Evolutionary conservation across 2,797 vertebrate species (phyloP).

Genomic region (Austrolebias charrua): DNA sequence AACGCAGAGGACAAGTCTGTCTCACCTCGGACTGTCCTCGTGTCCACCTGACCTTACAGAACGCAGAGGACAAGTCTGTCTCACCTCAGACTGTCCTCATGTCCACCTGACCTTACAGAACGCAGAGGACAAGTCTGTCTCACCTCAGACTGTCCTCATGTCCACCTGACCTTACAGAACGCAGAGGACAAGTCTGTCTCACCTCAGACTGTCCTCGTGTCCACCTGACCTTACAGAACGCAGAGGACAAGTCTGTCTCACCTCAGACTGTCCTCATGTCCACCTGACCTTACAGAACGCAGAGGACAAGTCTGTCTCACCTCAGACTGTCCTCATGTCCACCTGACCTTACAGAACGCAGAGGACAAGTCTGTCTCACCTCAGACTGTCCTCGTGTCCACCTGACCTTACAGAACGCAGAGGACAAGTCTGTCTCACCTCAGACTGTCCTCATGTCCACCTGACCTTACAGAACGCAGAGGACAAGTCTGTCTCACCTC

Average conservation of each 20-base stretch:
- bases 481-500: constrained; percentile 77
- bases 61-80: neutral
- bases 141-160: constrained; percentile 87
- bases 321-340: constrained; percentile 83
- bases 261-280: constrained; percentile 85
- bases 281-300: too few relatives aligned
- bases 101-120: too few relatives aligned
- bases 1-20: neutral
- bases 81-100: constrained; percentile 87
- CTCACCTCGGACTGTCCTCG: constrained; percentile 87
- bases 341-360: too few relatives aligned
- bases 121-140: neutral
- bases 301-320: constrained; percentile 58
- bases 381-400: constrained; percentile 80
- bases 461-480: neutral
- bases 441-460: constrained; percentile 77
- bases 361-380: constrained; percentile 68
- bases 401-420: too few relatives aligned
- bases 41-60: too few relatives aligned
- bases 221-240: too few relatives aligned
- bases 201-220: constrained; percentile 87
- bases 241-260: constrained; percentile 37
- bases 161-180: too few relatives aligned
- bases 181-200: neutral
- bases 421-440: constrained; percentile 74